Base-by-base conservation (phyloP, 2,888 invertebrate species). In the Tolmerus cingulatus region DNA sequence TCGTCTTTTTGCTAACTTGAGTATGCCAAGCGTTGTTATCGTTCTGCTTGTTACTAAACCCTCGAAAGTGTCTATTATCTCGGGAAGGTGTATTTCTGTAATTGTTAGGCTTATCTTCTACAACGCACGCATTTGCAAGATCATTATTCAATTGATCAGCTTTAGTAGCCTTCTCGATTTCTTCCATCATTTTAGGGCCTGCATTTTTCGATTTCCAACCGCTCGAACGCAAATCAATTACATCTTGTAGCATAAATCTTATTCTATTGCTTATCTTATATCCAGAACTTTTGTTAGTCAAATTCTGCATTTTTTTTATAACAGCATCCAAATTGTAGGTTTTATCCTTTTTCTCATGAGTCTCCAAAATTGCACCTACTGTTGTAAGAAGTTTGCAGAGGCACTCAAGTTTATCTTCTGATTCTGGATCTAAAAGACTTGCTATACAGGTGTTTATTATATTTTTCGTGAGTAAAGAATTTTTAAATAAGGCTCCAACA, bases 341-440 rank as follows among this genome's bases (percentile, higher is more conserved):
- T 12, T 92, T 91, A n/a, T 92, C 91, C 82, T 90, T 91, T 87
- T 94, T 94, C 0, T 89, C 89, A 0, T 91, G 91, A 87, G 90
- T 90, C 91, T 97, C 97, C 82, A 98, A 94, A 91, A 96, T 96
- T 91, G 96, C 96, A 16, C 99, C 99, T 89, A 98, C 96, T 0
- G 98, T 99, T 4, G 97, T 96, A 46, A 99, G 93, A 87, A 99
- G 93, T 92, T 97, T 97, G 92, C 98, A 98, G 7, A 99, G 94
- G 91, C 98, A 98, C 92, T 99, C 98, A 0, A 98, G 93, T 91
- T 96, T 97, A 91, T 99, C 98, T 91, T 98, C 98, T 90, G 97
- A 97, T 82, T 94, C 94, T 88, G 95, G 95, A 51, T 95, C 94
- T 34, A 98, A 93, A 89, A 98, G 93, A 89, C 96, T 94, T 86